These are phyloP conservation scores for Corythucha ciliata DNA, from an alignment of 2,888 invertebrate species.

Conservation along the genomic window DNA sequence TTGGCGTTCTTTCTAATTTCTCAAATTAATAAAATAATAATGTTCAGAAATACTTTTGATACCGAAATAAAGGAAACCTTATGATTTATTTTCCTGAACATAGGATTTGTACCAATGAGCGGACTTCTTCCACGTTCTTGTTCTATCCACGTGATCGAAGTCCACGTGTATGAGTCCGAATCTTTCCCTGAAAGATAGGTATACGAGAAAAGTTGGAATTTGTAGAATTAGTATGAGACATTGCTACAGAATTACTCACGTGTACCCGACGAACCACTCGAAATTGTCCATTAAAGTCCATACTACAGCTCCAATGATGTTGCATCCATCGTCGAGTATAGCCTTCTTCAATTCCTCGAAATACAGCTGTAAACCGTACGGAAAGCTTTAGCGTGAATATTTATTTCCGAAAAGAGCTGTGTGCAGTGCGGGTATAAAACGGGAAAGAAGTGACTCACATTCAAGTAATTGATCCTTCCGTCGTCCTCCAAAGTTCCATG, in stretches of 20 bases:
- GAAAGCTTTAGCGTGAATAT: not conserved
- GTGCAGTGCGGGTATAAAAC: too few species aligned
- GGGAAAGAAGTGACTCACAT: too few species aligned
- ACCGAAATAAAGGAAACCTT: too few species aligned
- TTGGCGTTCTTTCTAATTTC: too few species aligned
- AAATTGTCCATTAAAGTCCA: constrained; percentile 76
- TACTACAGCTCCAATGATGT: constrained; percentile 56
- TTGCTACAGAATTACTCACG: too few species aligned
- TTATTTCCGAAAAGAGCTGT: not conserved
- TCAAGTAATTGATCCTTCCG: constrained; percentile 47
- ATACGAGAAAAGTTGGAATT: constrained; percentile 2
- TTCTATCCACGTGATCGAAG: constrained; percentile 55
- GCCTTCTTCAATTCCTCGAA: constrained; percentile 45
- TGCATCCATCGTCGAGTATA: constrained; percentile 47
- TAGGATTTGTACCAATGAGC: constrained; percentile 50
- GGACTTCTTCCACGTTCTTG: constrained; percentile 58
- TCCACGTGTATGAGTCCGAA: constrained; percentile 66
- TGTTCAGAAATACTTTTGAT: too few species aligned
- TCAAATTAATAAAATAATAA: too few species aligned
- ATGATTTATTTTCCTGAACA: constrained; percentile 45
- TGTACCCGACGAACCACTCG: constrained; percentile 68
- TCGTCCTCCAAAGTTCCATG: constrained; percentile 35
- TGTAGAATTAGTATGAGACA: too few species aligned
- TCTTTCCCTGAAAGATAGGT: constrained; percentile 51
- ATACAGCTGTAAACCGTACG: constrained; percentile 43